Evolutionary conservation across 2,888 invertebrate genomes (phyloP).

Genomic region (Hydriomena furcata): DNA sequence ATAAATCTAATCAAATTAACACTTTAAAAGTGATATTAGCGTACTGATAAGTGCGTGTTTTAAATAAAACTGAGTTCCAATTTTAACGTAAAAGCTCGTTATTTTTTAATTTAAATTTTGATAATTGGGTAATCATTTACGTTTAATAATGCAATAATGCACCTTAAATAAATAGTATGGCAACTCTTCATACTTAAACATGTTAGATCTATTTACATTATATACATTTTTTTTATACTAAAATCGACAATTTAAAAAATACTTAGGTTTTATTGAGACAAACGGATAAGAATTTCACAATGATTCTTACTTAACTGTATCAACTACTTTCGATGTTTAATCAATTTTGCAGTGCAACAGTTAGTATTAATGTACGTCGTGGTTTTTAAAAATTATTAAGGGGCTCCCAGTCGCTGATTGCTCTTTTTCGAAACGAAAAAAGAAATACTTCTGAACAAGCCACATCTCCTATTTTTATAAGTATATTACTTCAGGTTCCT

Average conservation of each 20-base stretch:
- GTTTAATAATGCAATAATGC: constrained; percentile 29
- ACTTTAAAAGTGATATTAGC: constrained; percentile 22
- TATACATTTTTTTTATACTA: constrained; percentile 39
- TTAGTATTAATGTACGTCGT: not conserved
- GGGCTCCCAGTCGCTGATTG: too few relatives aligned
- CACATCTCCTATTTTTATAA: too few relatives aligned
- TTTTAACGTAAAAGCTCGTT: constrained; percentile 57
- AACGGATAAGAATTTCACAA: constrained; percentile 4
- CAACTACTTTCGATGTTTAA: constrained; percentile 33
- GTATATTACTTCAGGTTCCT: too few relatives aligned
- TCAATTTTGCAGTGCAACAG: constrained; percentile 8
- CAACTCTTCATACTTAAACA: constrained; percentile 58
- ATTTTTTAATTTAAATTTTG: constrained; percentile 44
- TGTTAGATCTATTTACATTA: constrained; percentile 44
- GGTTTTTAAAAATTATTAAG: too few relatives aligned
- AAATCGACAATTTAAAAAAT: constrained; percentile 33
- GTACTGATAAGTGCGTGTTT: constrained; percentile 4
- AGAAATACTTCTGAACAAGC: too few relatives aligned
- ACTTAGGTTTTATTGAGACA: constrained; percentile 24
- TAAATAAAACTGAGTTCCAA: constrained; percentile 29
- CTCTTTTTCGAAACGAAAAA: too few relatives aligned
- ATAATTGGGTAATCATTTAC: constrained; percentile 36
- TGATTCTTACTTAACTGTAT: constrained; percentile 3
- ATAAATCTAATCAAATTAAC: constrained; percentile 13
- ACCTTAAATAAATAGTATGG: constrained; percentile 56